Evolutionary conservation across 1,140 invertebrate species (phyloP).

Genomic region (Aphaenogaster ashmeadi): DNA sequence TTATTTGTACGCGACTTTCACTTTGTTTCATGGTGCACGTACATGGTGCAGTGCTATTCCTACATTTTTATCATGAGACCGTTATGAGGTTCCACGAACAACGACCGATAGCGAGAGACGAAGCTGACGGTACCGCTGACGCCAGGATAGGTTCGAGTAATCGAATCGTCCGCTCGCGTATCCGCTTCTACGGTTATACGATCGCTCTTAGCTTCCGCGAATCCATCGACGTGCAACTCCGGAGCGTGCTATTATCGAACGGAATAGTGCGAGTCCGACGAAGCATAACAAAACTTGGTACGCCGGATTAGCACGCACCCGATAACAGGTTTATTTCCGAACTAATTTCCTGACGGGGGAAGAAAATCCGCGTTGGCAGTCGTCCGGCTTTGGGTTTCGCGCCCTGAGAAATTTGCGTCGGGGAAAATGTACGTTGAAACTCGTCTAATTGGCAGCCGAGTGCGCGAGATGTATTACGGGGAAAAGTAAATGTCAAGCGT

Average conservation of each 20-base stretch:
- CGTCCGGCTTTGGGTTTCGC: not conserved
- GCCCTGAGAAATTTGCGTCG: not conserved
- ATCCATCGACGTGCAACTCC: constrained; percentile 39
- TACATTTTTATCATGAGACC: constrained; percentile 27
- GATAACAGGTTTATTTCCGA: constrained; percentile 58
- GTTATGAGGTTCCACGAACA: constrained; percentile 51
- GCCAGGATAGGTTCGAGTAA: constrained; percentile 62
- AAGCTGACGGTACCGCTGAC: constrained; percentile 55
- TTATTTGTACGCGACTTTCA: constrained; percentile 13
- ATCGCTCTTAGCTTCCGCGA: constrained; percentile 67
- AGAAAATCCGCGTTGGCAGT: not conserved
- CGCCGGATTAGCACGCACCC: constrained; percentile 20
- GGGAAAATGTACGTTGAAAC: not conserved
- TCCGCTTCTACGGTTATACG: constrained; percentile 65
- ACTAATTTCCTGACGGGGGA: constrained; percentile 41
- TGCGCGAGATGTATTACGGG: not conserved
- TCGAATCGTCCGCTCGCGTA: constrained; percentile 59
- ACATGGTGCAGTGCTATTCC: not conserved
- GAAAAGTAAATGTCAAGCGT: constrained; percentile 15
- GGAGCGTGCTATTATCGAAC: constrained; percentile 49
- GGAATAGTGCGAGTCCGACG: constrained; percentile 48
- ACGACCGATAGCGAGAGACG: constrained; percentile 27
- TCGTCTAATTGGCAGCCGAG: not conserved
- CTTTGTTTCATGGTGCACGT: not conserved
- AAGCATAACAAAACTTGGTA: constrained; percentile 53